Evolutionary conservation across 2,113 vertebrate species (phyloP).

Genomic region (Heloderma charlesbogerti): DNA sequence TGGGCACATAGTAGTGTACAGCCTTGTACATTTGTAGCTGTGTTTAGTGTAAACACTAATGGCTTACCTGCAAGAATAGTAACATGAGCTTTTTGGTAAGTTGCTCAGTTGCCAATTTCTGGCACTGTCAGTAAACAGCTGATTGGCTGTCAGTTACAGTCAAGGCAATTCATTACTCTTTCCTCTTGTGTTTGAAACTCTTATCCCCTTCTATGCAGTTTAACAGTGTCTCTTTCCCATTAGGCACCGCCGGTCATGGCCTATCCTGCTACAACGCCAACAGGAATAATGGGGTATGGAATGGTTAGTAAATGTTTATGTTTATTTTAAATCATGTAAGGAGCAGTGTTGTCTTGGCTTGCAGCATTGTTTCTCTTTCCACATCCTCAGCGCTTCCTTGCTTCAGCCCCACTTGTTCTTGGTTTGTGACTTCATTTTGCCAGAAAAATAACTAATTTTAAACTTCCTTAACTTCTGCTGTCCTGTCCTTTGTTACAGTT

Average conservation of each 20-base stretch:
- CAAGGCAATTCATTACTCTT: neutral
- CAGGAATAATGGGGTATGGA: slow-evolving; percentile 92
- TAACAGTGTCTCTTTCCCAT: slow-evolving; percentile 55
- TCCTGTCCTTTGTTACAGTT: neutral
- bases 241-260: slow-evolving; percentile 95
- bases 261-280: slow-evolving; percentile 94
- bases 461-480: neutral
- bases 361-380: neutral
- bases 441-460: neutral
- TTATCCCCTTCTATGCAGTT: slow-evolving; percentile 44
- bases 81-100: neutral
- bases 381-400: neutral
- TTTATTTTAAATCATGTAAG: neutral
- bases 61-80: neutral
- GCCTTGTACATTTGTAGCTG: neutral
- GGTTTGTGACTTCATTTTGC: neutral
- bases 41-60: neutral
- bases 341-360: neutral
- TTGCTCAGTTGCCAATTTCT: neutral
- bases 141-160: neutral
- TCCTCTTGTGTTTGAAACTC: neutral
- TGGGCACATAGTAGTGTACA: neutral
- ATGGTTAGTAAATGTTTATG: slow-evolving; percentile 84
- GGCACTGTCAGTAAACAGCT: neutral
- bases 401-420: neutral